Base-by-base conservation (phyloP, 92 coral and sea anemone genomes). In the Diadumene lineata region DNA sequence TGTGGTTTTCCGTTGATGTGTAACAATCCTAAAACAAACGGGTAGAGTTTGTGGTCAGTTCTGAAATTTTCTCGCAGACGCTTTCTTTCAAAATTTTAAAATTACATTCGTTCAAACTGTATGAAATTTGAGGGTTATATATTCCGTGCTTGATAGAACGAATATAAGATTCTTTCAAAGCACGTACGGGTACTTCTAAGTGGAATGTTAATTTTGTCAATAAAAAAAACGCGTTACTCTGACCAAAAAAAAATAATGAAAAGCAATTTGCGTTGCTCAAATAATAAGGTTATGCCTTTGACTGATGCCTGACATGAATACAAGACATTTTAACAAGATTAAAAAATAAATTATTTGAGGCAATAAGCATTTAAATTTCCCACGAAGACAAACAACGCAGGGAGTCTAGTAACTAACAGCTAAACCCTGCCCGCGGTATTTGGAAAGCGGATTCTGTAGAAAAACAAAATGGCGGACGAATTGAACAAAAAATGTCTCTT, bases 381-480 rank as follows among this genome's bases (percentile, higher is more conserved):
- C 19, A 18, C 27, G 31, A 48, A 30, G 27, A 25, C 25, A 33
- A 26, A 32, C 58, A 7, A 1, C 69, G 71, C 16, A 24, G 19
- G 22, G 60, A 32, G 74, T 22, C 58, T 69, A 38, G 60, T 48
- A 69, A 43, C 64, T 27, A 55, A 24, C 33, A 21, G 26, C 21
- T 27, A 22, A n/a, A 29, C 23, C 24, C 57, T 34, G 51, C 77
- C 77, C 44, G 77, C 65, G 38, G 27, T 56, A 19, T 38, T 33
- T 48, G 1, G n/a, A 1, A 72, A 66, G 33, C 77, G 56, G 77
- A 65, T 50, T 65, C 11, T n/a, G 3, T 26, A 23, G 34, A 38
- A 38, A 38, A 56, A 65, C 66, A 84, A 84, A 53, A 84, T 84
- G 88, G 84, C 84, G 88, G 71, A 70, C 53, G 34, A 0, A 44